phyloP scores from a whole-genome alignment of 2,888 invertebrate genomes.

The Pegoplata infirma region DNA sequence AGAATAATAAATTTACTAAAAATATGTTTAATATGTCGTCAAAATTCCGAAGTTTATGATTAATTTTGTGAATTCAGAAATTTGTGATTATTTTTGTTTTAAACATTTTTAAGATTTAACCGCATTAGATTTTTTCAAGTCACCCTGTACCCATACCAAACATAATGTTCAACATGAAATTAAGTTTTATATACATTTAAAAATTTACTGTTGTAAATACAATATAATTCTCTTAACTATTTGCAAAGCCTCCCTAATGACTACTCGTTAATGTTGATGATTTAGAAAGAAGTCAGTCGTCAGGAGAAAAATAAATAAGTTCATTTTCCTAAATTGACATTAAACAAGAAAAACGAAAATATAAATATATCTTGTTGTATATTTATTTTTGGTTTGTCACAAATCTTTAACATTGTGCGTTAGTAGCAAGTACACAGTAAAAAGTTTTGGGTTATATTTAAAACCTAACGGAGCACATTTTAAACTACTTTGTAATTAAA shows the following conservation, averaged over 20 bases:
- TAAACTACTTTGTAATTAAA: too few relatives aligned
- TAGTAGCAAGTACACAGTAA: neutral
- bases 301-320: neutral
- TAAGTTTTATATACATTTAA: slow-evolving; percentile 15
- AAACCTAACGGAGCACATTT: too few relatives aligned
- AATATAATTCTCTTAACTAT: slow-evolving; percentile 41
- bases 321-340: slow-evolving; percentile 33
- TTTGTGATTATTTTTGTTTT: too few relatives aligned
- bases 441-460: too few relatives aligned
- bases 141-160: too few relatives aligned
- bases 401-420: neutral
- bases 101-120: too few relatives aligned
- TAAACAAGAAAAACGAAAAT: slow-evolving; percentile 28
- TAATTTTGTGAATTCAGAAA: too few relatives aligned
- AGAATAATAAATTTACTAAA: too few relatives aligned
- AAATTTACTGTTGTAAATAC: neutral
- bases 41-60: too few relatives aligned
- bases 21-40: too few relatives aligned
- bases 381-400: slow-evolving; percentile 29
- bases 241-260: slow-evolving; percentile 45
- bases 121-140: too few relatives aligned
- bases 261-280: slow-evolving; percentile 52
- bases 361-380: too few relatives aligned
- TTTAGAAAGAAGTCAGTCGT: neutral
- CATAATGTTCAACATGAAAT: slow-evolving; percentile 28